phyloP scores from a whole-genome alignment of 2,797 vertebrate genomes.

The Anguilla marmorata region DNA sequence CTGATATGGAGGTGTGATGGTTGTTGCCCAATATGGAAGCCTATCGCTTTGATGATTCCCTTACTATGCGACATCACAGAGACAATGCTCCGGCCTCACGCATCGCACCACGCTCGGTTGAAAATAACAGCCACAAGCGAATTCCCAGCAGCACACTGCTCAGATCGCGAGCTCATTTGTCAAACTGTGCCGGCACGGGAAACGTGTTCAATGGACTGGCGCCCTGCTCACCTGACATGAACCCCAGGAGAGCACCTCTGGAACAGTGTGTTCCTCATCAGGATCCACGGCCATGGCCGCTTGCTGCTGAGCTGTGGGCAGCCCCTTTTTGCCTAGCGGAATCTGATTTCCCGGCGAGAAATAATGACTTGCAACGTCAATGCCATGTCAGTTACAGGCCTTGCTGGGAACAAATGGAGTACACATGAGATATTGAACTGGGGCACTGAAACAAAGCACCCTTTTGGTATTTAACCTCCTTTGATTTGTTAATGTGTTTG shows the following conservation, averaged over 20 bases:
- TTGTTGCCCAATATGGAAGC: background rate
- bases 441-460: too few relatives aligned
- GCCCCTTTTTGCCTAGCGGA: background rate
- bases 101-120: background rate
- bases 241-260: background rate
- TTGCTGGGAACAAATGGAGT: background rate
- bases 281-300: background rate
- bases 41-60: background rate
- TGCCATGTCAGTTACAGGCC: background rate
- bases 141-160: background rate
- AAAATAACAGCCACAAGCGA: background rate
- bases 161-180: background rate
- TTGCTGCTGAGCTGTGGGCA: background rate
- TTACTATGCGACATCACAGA: background rate
- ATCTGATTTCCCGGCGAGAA: background rate
- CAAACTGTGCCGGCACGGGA: background rate
- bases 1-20: background rate
- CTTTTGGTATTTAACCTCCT: background rate
- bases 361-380: background rate
- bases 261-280: background rate
- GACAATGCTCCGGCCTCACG: background rate
- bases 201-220: background rate
- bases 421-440: background rate
- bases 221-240: background rate
- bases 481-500: background rate